A percentile compares a stretch with the other conserved stretches of the same genome.
phyloP scores from a whole-genome alignment of 2,797 vertebrate species.

The Rhinella marina region DNA sequence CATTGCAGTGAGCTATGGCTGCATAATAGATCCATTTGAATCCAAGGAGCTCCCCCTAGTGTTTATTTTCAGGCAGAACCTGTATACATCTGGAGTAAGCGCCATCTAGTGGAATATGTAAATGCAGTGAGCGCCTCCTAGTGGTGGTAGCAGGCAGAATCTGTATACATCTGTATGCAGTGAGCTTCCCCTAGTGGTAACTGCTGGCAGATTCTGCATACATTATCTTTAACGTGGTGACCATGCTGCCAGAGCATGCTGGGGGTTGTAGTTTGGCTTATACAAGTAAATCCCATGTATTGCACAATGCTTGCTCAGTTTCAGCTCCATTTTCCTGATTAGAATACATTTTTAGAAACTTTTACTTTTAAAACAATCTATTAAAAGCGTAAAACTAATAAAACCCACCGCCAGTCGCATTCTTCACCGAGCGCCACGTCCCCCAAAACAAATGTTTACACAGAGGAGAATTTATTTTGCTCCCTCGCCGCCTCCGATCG shows the following conservation, averaged over 20 bases:
- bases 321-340: not conserved
- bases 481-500: not conserved
- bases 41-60: no score
- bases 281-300: not conserved
- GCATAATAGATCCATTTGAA: no score
- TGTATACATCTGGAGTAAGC: no score
- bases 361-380: not conserved
- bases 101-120: no score
- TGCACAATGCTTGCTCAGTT: not conserved
- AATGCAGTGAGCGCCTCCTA: no score
- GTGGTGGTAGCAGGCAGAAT: no score
- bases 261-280: not conserved
- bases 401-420: not conserved
- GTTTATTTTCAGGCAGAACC: no score
- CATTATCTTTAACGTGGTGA: no score
- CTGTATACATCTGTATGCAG: no score
- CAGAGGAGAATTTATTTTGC: constrained; percentile 13
- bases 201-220: no score
- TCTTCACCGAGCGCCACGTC: not conserved
- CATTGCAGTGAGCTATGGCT: no score
- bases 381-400: not conserved
- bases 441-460: constrained; percentile 25
- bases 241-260: not conserved
- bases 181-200: no score
- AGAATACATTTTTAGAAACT: not conserved